Evolutionary conservation across 2,888 invertebrate genomes (phyloP).

Genomic region (Tipula helvola): DNA sequence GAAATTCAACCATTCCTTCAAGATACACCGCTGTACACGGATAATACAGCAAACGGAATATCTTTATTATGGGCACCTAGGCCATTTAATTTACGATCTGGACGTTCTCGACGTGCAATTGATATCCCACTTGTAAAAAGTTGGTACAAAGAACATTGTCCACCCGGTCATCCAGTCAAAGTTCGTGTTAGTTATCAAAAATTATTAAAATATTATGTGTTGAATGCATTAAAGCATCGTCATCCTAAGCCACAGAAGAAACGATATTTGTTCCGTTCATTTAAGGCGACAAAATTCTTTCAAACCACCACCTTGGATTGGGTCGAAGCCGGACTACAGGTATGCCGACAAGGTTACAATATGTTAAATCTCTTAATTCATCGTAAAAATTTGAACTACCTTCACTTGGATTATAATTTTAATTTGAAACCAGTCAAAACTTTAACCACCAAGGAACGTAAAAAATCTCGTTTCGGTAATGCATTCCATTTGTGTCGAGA

Average conservation of each 20-base stretch:
- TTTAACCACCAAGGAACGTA: constrained; percentile 96
- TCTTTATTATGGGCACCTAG: constrained; percentile 94
- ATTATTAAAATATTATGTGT: constrained; percentile 91
- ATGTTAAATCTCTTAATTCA: constrained; percentile 98
- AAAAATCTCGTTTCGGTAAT: constrained; percentile 94
- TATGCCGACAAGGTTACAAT: constrained; percentile 98
- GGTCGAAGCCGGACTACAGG: constrained; percentile 98
- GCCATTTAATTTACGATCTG: constrained; percentile 94
- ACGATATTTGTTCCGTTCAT: constrained; percentile 91
- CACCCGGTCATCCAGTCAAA: constrained; percentile 95
- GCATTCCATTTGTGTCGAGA: constrained; percentile 99
- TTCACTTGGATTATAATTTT: constrained; percentile 99
- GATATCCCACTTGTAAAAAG: constrained; percentile 96
- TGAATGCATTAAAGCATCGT: constrained; percentile 94
- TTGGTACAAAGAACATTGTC: constrained; percentile 93
- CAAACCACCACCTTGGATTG: constrained; percentile 98
- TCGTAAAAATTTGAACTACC: constrained; percentile 96
- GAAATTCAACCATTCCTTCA: constrained; percentile 85
- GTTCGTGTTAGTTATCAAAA: constrained; percentile 99
- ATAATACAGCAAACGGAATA: constrained; percentile 98
- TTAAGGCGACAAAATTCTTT: constrained; percentile 99
- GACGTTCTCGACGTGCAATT: constrained; percentile 83
- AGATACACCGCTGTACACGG: constrained; percentile 92
- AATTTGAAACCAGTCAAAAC: constrained; percentile 99
- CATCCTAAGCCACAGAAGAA: constrained; percentile 99